These are phyloP conservation scores for Danaus chrysippus DNA, from an alignment of 2,888 invertebrate genomes.

Conservation along the genomic window DNA sequence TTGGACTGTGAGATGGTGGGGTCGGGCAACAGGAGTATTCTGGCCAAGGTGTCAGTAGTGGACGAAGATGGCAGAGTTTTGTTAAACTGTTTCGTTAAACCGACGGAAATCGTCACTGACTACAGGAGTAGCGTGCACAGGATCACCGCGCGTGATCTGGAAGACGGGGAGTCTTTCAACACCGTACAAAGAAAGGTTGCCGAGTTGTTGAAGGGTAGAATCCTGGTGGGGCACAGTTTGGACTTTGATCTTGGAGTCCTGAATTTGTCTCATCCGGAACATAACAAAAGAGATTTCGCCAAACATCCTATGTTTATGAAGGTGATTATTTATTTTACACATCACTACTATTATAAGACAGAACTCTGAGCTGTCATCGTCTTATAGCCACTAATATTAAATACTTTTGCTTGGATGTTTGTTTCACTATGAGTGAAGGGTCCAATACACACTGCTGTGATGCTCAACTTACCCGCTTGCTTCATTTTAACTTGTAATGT, in stretches of 20 bases:
- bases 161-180: constrained; percentile 16
- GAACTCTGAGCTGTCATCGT: too few species aligned
- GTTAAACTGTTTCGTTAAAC: constrained; percentile 27
- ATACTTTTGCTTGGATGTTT: too few species aligned
- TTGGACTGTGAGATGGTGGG: constrained; percentile 32
- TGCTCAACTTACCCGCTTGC: too few species aligned
- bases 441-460: too few species aligned
- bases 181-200: constrained; percentile 16
- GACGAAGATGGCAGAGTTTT: constrained; percentile 12
- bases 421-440: too few species aligned
- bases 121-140: constrained; percentile 22
- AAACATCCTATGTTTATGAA: background rate
- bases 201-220: constrained; percentile 13
- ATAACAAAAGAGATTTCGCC: constrained; percentile 22
- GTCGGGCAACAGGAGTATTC: constrained; percentile 19
- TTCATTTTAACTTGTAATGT: too few species aligned
- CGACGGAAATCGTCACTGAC: constrained; percentile 22
- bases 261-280: constrained; percentile 21
- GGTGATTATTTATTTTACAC: too few species aligned
- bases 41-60: constrained; percentile 29
- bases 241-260: too few species aligned
- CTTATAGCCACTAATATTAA: too few species aligned
- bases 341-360: too few species aligned
- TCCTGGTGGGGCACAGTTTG: constrained; percentile 28
- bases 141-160: constrained; percentile 15